Evolutionary conservation across 2,113 vertebrate genomes (phyloP), one percentile per base, ranked within the genome.

Genomic region (Rhinopithecus roxellana): DNA sequence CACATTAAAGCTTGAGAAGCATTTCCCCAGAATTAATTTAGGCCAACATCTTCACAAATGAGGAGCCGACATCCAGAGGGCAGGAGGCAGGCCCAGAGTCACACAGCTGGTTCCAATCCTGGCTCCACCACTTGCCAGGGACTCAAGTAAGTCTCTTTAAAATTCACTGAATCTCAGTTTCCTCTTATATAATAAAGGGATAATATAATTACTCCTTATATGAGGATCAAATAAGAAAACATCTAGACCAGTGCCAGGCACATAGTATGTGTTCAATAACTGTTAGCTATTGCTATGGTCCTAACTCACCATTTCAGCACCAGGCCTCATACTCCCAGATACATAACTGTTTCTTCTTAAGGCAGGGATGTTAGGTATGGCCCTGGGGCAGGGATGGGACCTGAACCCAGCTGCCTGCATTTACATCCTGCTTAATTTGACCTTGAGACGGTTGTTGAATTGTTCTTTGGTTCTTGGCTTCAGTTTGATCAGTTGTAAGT

Each of bases 1-100:
- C 94, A 84, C 94, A 43, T 48, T 57, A 85, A 78, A 59, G 94
- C 75, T 72, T 75, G 94, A 69, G 96, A 87, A 92, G 89, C 72
- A 61, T 43, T 80, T 93, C 88, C 61, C 92, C 12, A 23, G 86
- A 48, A 50, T 57, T 78, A 90, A 97, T 83, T 88, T 55, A 96
- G 96, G 95, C 90, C 97, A 94, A 4, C 20, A 8, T 83, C 94
- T 96, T 67, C 93, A 70, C 70, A 61, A 6, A 59, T 8, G 38
- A 84, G 95, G 61, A 38, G 88, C 5, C 48, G 89, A 95, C 40
- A 85, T 79, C 95, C 92, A 61, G 74, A 38, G 55, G 72, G 85
- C 93, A 77, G 93, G 95, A 89, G 93, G 69, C 43, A 0, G 64
- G 82, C 93, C 84, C 93, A 10, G n/a, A 96, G 92, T 67, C 90